Conservation (phyloP, 2,888 invertebrate genomes). For the Caenorhabditis doughertyi region DNA sequence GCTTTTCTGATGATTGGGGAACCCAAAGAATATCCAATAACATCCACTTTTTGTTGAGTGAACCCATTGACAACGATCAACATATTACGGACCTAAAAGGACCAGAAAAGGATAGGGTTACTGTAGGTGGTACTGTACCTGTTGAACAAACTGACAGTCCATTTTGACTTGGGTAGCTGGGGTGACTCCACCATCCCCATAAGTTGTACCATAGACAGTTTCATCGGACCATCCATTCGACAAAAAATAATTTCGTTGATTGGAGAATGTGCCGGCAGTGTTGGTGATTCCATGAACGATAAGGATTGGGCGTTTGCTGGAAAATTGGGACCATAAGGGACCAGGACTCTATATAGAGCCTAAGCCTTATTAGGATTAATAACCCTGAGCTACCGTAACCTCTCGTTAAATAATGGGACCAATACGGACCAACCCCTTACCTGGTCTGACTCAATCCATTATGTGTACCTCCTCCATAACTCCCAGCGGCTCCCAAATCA, state of each 20-base stretch:
- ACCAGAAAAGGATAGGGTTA: not conserved
- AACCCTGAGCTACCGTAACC: not conserved
- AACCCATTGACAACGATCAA: conserved; percentile 74
- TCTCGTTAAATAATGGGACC: not conserved
- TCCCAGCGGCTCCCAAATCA: conserved; percentile 57
- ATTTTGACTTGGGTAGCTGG: conserved; percentile 71
- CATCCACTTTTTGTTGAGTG: conserved; percentile 69
- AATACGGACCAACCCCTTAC: conserved; percentile 22
- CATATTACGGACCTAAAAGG: conserved; percentile 29
- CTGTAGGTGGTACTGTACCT: conserved; percentile 66
- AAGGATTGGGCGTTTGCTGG: conserved; percentile 65
- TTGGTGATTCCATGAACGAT: conserved; percentile 67
- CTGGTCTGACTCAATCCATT: conserved; percentile 38
- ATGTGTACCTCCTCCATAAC: conserved; percentile 67
- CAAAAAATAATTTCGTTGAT: conserved; percentile 55
- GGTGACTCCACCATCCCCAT: conserved; percentile 32
- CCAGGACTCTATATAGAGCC: no score
- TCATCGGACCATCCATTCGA: conserved; percentile 63
- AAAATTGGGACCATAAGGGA: no score
- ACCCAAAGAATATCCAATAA: conserved; percentile 80
- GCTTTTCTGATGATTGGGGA: conserved; percentile 78
- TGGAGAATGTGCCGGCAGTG: conserved; percentile 65
- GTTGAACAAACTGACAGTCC: conserved; percentile 76
- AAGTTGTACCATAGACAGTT: conserved; percentile 25
- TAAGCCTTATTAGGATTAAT: not conserved